Conservation (phyloP, 92 coral and sea anemone genomes). For the Scolanthus callimorphus region DNA sequence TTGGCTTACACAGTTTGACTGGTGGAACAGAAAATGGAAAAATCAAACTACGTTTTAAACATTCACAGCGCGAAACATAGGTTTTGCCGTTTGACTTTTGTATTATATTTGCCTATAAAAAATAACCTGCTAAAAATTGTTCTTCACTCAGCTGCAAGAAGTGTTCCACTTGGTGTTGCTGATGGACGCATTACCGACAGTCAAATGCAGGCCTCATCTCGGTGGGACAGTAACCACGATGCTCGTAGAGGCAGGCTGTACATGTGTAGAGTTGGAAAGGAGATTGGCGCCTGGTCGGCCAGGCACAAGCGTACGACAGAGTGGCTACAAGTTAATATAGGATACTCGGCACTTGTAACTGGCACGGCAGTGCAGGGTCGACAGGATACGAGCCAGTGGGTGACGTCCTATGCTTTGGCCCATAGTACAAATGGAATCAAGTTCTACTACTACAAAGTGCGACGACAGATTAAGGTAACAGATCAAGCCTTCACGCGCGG, state of each 20-base stretch:
- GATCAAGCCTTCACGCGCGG: too few species aligned
- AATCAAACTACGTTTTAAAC: too few species aligned
- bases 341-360: conserved; percentile 38
- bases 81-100: too few species aligned
- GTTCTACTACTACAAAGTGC: conserved; percentile 47
- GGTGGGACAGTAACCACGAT: conserved; percentile 51
- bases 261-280: conserved; percentile 38
- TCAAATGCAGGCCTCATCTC: conserved; percentile 63
- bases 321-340: conserved; percentile 82
- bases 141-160: conserved; percentile 25
- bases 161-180: conserved; percentile 77
- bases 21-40: too few species aligned
- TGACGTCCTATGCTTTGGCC: conserved; percentile 54
- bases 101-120: too few species aligned
- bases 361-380: conserved; percentile 88
- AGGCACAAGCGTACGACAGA: conserved; percentile 43
- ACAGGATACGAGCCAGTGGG: conserved; percentile 67
- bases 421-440: conserved; percentile 53
- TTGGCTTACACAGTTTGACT: too few species aligned
- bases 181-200: conserved; percentile 67
- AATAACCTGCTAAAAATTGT: too few species aligned
- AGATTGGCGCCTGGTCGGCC: conserved; percentile 87
- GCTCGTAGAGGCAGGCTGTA: conserved; percentile 56
- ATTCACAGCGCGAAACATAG: too few species aligned
- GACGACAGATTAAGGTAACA: conserved; percentile 64